phyloP scores from a whole-genome alignment of 2,888 invertebrate genomes.

The Cabera pusaria region DNA sequence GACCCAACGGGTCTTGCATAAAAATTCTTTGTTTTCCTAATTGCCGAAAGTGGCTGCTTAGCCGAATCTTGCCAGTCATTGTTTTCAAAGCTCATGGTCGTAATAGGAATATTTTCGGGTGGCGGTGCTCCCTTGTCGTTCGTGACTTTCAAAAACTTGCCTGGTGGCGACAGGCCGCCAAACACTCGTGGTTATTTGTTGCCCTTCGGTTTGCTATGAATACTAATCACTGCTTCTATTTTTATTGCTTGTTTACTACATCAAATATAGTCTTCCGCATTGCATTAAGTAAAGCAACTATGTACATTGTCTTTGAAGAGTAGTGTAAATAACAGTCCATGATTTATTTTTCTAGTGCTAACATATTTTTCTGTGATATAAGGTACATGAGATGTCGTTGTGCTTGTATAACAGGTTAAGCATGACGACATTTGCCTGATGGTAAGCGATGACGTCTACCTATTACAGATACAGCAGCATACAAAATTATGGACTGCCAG shows the following conservation, averaged over 20 bases:
- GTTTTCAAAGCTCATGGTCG: conserved; percentile 68
- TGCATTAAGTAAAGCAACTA: too few species aligned
- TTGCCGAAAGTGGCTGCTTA: conserved; percentile 79
- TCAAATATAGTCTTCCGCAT: too few species aligned
- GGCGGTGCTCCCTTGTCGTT: conserved; percentile 55
- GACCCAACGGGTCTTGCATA: conserved; percentile 52
- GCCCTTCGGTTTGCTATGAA: conserved; percentile 22
- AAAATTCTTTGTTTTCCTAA: conserved; percentile 82
- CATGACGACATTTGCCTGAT: too few species aligned
- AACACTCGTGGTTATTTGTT: conserved; percentile 42
- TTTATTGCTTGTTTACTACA: too few species aligned
- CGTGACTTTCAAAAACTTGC: conserved; percentile 66
- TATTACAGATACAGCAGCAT: too few species aligned
- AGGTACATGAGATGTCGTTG: too few species aligned
- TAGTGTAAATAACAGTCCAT: too few species aligned
- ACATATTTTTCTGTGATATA: too few species aligned
- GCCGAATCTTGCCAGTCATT: conserved; percentile 72
- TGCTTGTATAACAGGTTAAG: too few species aligned
- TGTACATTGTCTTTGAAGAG: not conserved
- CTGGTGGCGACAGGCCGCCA: conserved; percentile 46
- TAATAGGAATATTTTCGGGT: conserved; percentile 75
- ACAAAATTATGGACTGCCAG: too few species aligned
- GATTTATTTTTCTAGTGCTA: too few species aligned
- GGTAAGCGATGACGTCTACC: too few species aligned
- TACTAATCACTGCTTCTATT: conserved; percentile 17